These are phyloP conservation scores for Andrena praecox DNA, from an alignment of 2,888 invertebrate genomes.

Conservation along the genomic window DNA sequence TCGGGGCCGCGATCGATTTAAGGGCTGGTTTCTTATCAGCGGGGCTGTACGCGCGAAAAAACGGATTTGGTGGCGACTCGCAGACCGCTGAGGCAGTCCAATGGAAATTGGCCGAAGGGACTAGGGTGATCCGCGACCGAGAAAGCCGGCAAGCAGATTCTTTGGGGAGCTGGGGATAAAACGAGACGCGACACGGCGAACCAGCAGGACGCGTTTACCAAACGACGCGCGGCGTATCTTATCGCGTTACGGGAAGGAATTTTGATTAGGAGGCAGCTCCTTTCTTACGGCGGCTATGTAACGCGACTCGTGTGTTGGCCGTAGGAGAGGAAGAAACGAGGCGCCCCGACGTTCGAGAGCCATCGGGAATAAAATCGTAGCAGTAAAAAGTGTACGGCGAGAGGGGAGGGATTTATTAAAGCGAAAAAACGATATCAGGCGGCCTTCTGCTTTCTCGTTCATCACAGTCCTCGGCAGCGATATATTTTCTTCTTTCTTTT, in stretches of 20 bases:
- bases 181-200: not conserved
- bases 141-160: not conserved
- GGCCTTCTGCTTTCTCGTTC: conserved; percentile 61
- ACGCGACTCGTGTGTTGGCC: conserved; percentile 39
- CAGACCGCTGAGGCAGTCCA: not conserved
- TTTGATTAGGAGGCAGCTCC: conserved; percentile 66
- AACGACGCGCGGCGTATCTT: conserved; percentile 62
- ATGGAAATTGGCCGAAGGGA: not conserved
- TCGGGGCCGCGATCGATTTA: conserved; percentile 60
- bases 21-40: conserved; percentile 37
- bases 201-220: conserved; percentile 33
- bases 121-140: too few species aligned
- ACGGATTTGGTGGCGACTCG: not conserved
- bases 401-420: conserved; percentile 65
- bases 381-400: conserved; percentile 40
- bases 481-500: conserved; percentile 64
- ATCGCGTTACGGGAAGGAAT: conserved; percentile 69
- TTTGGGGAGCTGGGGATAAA: not conserved
- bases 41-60: not conserved
- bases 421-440: conserved; percentile 62
- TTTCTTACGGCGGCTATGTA: conserved; percentile 41
- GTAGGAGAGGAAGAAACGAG: conserved; percentile 1
- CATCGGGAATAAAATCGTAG: conserved; percentile 59
- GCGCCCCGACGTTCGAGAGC: conserved; percentile 31
- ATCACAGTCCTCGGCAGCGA: conserved; percentile 59